Evolutionary conservation across 92 coral and sea anemone genomes (phyloP).

Genomic region (Desmophyllum pertusum): DNA sequence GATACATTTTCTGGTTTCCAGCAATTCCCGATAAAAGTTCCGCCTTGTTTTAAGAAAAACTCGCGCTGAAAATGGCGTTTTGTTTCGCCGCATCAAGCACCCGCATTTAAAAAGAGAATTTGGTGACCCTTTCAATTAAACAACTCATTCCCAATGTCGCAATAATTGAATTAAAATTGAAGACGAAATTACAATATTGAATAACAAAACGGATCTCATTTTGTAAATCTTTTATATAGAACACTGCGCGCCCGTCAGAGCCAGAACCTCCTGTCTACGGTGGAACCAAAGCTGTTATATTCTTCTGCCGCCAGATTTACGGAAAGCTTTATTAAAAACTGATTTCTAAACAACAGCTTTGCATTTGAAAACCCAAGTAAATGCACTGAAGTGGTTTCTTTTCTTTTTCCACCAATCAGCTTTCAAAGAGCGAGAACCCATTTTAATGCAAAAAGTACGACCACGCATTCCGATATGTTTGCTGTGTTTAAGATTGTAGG

Average conservation of each 20-base stretch:
- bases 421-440: neutral
- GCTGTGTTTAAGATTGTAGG: neutral
- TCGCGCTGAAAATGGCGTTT: neutral
- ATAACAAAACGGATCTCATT: neutral
- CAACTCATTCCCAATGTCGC: neutral
- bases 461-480: conserved; percentile 1
- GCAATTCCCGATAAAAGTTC: neutral
- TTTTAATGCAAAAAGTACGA: neutral
- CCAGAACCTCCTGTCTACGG: neutral
- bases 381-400: neutral
- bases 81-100: neutral
- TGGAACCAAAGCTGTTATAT: neutral
- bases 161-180: neutral
- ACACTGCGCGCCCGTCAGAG: neutral
- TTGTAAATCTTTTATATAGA: neutral
- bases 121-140: neutral
- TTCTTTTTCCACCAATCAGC: neutral
- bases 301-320: neutral
- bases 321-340: neutral
- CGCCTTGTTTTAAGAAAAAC: neutral
- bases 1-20: conserved; percentile 21
- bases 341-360: neutral
- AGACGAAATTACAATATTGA: neutral
- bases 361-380: neutral
- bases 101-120: neutral